phyloP scores from a whole-genome alignment of 2,797 vertebrate genomes.

The Xenops minutus region DNA sequence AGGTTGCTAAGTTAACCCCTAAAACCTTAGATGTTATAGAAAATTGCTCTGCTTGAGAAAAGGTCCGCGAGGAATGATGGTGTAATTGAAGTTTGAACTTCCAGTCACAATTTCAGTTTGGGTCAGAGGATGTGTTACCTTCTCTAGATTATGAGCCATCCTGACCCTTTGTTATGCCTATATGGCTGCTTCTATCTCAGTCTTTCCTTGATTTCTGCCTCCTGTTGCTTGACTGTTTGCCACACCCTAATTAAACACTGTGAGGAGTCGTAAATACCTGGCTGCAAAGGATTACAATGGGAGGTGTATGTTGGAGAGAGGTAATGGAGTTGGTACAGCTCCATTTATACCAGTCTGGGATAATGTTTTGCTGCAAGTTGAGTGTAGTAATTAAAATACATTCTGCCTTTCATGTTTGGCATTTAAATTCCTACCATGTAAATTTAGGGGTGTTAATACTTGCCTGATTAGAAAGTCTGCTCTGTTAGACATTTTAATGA shows the following conservation, averaged over 20 bases:
- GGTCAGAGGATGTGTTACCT: not conserved
- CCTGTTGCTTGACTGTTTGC: not conserved
- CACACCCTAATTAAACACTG: not conserved
- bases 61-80: not conserved
- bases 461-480: not conserved
- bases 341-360: not conserved
- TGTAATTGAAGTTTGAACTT: not conserved
- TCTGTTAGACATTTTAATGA: not conserved
- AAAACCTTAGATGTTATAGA: not conserved
- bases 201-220: not conserved
- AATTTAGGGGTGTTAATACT: not conserved
- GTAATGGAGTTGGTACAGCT: not conserved
- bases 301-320: not conserved
- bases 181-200: not conserved
- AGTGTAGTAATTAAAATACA: not conserved
- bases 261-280: not conserved
- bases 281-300: not conserved
- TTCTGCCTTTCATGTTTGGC: not conserved
- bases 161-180: not conserved
- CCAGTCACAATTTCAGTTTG: not conserved
- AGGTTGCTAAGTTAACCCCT: not conserved
- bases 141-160: not conserved
- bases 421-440: not conserved
- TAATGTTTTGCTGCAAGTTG: not conserved
- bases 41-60: not conserved